Evolutionary conservation across 2,797 vertebrate species (phyloP), one percentile per base, ranked within the genome.

Genomic region (Atherinosoma microstoma): DNA sequence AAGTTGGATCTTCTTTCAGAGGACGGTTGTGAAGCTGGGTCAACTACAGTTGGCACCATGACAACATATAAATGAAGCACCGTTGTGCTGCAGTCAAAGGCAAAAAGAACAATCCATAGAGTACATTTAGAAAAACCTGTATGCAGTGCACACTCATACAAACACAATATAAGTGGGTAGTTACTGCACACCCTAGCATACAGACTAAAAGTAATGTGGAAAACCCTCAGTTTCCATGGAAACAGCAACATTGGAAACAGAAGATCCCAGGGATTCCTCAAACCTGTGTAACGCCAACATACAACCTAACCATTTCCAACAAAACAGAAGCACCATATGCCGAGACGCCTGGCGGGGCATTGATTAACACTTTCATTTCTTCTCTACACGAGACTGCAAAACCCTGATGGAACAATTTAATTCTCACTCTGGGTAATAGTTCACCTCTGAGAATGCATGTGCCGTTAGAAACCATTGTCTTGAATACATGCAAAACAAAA

Each of bases 221-320:
- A 90, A 88, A 73, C 67, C 84, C 84, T 74, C 18, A 0, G 89
- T 93, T 87, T 67, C 92, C 88, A 92, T 92, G 85, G 91, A 88
- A 92, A 92, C 91, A 82, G 79, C 75, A 64, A 84, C 79, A 84
- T 81, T 73, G 86, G 77, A 82, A 49, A 68, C 63, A 86, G 84
- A 89, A 74, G 78, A 90, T 86, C 88, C 89, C 84, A 84, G 91
- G 87, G 89, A 90, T 89, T 91, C 90, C 92, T 88, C 82, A 73
- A 72, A 82, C 56, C 76, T 70, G 76, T 71, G 56, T 60, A 18
- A 61, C 32, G 54, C 79, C 70, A 60, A 85, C 80, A 79, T 79
- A 71, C 61, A 36, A 53, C 47, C 34, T 49, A 32, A 58, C 56
- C 59, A 67, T 36, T 60, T 38, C 35, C 59, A 69, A 57, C 30